A percentile compares a stretch with the other conserved stretches of the same genome.
These are phyloP conservation scores for Lophotriccus pileatus DNA, from an alignment of 2,797 vertebrate species.

Conservation along the genomic window DNA sequence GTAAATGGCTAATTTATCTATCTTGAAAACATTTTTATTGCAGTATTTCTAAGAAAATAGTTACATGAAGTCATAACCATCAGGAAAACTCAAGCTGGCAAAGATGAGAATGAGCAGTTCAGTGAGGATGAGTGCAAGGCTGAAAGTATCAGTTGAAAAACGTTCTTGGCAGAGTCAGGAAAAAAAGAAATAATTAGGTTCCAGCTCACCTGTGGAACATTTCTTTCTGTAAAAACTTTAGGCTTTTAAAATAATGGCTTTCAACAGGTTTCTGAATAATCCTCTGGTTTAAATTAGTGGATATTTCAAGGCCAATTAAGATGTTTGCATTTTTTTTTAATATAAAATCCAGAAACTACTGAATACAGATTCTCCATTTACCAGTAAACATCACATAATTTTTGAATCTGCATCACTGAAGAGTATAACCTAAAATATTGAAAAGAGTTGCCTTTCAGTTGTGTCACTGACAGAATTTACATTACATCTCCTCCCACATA, in stretches of 20 bases:
- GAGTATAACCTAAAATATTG: not conserved
- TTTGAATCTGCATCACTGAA: not conserved
- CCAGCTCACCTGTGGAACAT: not conserved
- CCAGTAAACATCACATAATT: accelerated
- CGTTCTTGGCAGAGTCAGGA: not conserved
- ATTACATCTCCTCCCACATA: not conserved
- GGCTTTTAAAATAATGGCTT: not conserved
- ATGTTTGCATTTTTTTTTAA: not conserved
- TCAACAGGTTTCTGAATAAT: not conserved
- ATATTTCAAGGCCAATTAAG: not conserved
- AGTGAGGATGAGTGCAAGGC: not conserved
- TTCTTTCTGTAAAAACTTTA: not conserved
- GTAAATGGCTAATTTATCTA: not conserved
- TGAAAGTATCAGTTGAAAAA: not conserved
- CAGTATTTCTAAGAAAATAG: not conserved
- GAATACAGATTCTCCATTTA: not conserved
- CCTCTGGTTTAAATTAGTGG: not conserved
- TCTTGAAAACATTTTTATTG: not conserved
- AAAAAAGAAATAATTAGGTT: not conserved
- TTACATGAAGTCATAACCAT: not conserved
- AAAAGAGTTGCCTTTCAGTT: not conserved
- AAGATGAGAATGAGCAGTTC: not conserved
- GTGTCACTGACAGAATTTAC: not conserved
- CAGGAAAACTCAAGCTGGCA: not conserved
- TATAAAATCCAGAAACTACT: not conserved